These are phyloP conservation scores for Colletes collaris DNA, from an alignment of 2,888 invertebrate genomes.

Conservation along the genomic window DNA sequence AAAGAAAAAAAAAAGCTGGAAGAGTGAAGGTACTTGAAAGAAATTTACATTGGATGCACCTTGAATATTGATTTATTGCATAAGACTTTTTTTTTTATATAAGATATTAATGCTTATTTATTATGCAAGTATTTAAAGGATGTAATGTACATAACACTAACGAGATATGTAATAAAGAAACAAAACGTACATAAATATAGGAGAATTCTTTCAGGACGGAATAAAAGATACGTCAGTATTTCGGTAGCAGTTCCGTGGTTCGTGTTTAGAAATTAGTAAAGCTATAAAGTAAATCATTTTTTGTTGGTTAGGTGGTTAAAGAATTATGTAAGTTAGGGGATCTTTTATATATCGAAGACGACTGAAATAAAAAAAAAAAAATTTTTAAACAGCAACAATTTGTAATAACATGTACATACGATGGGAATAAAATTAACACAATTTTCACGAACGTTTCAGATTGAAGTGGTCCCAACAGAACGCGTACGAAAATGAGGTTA, in stretches of 20 bases:
- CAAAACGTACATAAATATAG: slow-evolving; percentile 50
- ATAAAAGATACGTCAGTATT: slow-evolving; percentile 11
- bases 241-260: slow-evolving; percentile 4
- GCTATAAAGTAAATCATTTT: slow-evolving; percentile 4
- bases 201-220: slow-evolving; percentile 48
- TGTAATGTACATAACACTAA: slow-evolving; percentile 77
- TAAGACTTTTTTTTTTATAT: slow-evolving; percentile 65
- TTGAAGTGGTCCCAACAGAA: slow-evolving; percentile 54
- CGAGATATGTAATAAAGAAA: slow-evolving; percentile 74
- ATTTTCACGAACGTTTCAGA: slow-evolving; percentile 62
- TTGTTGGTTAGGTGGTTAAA: slow-evolving; percentile 48
- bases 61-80: slow-evolving; percentile 65
- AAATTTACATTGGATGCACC: slow-evolving; percentile 41
- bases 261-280: background rate
- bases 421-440: slow-evolving; percentile 25
- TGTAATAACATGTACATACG: background rate
- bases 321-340: slow-evolving; percentile 17
- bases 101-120: slow-evolving; percentile 65
- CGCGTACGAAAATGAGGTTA: slow-evolving; percentile 61
- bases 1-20: too few species aligned
- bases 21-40: slow-evolving; percentile 23
- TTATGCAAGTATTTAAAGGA: slow-evolving; percentile 73
- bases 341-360: background rate
- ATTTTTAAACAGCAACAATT: slow-evolving; percentile 5
- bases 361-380: background rate